Evolutionary conservation across 2,888 invertebrate genomes (phyloP).

Genomic region (Lamellibrachia satsuma): DNA sequence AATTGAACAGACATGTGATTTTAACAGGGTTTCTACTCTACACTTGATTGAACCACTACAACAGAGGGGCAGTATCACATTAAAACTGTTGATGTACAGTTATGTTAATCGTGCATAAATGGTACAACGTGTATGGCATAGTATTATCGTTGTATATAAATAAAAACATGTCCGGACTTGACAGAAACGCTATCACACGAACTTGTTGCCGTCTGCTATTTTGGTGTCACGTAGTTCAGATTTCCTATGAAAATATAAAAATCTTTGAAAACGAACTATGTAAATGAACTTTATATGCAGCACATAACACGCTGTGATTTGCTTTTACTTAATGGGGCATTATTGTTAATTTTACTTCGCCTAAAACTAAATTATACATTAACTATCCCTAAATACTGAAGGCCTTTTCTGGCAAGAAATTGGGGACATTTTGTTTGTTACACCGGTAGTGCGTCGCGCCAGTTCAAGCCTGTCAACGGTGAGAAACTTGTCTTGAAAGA

Average conservation of each 20-base stretch:
- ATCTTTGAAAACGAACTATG: neutral
- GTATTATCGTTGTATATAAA: neutral
- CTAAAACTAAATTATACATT: neutral
- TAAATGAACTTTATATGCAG: neutral
- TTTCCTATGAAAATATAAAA: neutral
- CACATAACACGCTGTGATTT: neutral
- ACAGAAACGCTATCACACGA: neutral
- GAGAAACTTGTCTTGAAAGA: neutral
- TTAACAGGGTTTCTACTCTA: too few relatives aligned
- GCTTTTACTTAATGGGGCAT: neutral
- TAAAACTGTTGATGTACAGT: too few relatives aligned
- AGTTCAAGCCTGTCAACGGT: conserved; percentile 5
- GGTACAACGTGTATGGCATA: neutral
- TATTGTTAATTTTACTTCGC: neutral
- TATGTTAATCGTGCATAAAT: neutral
- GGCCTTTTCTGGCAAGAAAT: neutral
- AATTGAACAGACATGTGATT: too few relatives aligned
- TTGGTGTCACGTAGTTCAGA: neutral
- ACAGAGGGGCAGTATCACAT: too few relatives aligned
- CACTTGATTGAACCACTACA: too few relatives aligned
- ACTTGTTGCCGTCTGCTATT: neutral
- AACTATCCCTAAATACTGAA: neutral
- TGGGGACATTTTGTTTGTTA: conserved; percentile 3
- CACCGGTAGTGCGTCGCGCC: conserved; percentile 13
- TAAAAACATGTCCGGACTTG: neutral